Evolutionary conservation across 2,113 vertebrate species (phyloP).

Genomic region (Anolis carolinensis): DNA sequence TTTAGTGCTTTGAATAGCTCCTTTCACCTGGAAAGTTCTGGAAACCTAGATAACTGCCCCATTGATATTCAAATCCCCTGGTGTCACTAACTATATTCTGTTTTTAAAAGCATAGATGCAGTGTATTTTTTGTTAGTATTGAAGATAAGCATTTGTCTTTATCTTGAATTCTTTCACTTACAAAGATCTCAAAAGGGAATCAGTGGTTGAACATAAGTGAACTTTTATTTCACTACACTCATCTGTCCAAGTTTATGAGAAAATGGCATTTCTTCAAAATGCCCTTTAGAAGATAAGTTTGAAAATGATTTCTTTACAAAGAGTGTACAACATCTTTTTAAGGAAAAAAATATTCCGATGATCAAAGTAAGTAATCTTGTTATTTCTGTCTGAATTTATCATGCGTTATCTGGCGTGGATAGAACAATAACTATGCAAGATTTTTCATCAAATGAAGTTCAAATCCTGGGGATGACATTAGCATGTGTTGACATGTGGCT

Average conservation of each 20-base stretch:
- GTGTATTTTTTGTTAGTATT: not conserved
- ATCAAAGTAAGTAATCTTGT: not conserved
- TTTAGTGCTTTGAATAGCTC: too few relatives aligned
- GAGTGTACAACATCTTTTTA: not conserved
- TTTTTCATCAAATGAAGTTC: slow-evolving; percentile 20
- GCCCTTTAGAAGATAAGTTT: not conserved
- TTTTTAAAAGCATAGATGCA: not conserved
- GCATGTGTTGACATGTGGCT: slow-evolving; percentile 36
- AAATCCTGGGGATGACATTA: slow-evolving; percentile 32
- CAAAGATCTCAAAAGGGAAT: not conserved
- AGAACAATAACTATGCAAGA: not conserved
- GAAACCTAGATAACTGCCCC: too few relatives aligned
- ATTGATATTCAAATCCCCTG: too few relatives aligned
- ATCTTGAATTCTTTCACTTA: not conserved
- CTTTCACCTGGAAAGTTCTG: too few relatives aligned
- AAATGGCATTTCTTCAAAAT: not conserved
- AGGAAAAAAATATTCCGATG: not conserved
- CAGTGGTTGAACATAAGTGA: not conserved
- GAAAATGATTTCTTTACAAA: not conserved
- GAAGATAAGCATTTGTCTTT: not conserved
- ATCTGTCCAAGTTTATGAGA: not conserved
- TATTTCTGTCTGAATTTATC: not conserved
- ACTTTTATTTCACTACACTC: not conserved
- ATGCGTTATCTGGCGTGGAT: not conserved
- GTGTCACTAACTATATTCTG: not conserved